Conservation (phyloP, 2,797 vertebrate species). For the Cryptoprocta ferox region DNA sequence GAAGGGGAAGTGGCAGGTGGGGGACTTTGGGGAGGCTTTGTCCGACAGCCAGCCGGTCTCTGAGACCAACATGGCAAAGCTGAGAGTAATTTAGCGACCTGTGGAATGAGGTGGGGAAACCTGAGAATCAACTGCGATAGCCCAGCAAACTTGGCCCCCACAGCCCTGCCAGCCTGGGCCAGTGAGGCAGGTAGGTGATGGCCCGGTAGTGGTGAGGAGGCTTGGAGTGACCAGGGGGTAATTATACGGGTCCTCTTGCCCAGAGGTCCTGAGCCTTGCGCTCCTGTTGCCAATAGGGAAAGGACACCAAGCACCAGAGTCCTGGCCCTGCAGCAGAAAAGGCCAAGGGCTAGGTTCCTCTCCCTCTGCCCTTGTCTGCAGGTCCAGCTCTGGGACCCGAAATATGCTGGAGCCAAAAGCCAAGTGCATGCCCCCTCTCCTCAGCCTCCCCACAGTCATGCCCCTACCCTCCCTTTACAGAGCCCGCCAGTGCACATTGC, state of each 20-base stretch:
- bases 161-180: rapidly evolving
- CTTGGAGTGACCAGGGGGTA: background rate
- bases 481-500: background rate
- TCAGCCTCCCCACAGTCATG: background rate
- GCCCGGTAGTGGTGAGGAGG: background rate
- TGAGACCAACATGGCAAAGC: background rate
- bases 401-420: background rate
- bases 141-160: background rate
- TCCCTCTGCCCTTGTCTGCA: background rate
- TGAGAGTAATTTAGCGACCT: background rate
- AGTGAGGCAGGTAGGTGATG: background rate
- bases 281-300: background rate
- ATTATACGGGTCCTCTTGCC: background rate
- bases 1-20: too few species aligned
- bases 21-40: background rate
- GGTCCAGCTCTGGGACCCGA: background rate
- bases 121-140: background rate
- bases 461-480: background rate
- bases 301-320: background rate
- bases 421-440: background rate
- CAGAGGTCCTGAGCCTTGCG: rapidly evolving
- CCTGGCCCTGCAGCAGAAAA: background rate
- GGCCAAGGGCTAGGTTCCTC: background rate
- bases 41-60: background rate
- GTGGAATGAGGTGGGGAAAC: rapidly evolving